Evolutionary conservation across 2,888 invertebrate genomes (phyloP).

Genomic region (Eristalinus aeneus): DNA sequence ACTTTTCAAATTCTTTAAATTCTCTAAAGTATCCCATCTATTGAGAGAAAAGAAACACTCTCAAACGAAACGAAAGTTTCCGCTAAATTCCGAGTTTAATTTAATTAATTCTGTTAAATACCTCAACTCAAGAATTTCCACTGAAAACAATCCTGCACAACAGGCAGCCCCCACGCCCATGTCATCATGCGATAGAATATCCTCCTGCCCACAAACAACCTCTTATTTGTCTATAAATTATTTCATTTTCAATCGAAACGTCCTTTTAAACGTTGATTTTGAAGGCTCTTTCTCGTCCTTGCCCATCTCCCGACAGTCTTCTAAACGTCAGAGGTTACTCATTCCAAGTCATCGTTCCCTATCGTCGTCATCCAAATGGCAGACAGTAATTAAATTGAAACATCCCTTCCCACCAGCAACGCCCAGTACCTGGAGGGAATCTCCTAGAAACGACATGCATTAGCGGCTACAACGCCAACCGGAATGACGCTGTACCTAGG

Average conservation of each 20-base stretch:
- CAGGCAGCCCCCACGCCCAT: neutral
- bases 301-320: conserved; percentile 11
- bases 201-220: conserved; percentile 9
- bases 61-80: too few relatives aligned
- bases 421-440: neutral
- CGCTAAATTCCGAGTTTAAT: too few relatives aligned
- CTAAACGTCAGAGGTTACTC: conserved; percentile 46
- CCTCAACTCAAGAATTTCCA: too few relatives aligned
- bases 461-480: conserved; percentile 33
- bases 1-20: too few relatives aligned
- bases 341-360: conserved; percentile 50
- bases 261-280: neutral
- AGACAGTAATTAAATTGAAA: conserved; percentile 66
- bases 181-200: neutral
- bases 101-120: too few relatives aligned
- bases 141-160: too few relatives aligned
- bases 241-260: conserved; percentile 15
- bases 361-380: conserved; percentile 43
- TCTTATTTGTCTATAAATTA: conserved; percentile 31
- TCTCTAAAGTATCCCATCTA: too few relatives aligned
- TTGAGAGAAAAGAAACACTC: too few relatives aligned
- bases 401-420: neutral
- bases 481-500: neutral
- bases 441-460: conserved; percentile 43
- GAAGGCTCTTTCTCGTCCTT: too few relatives aligned